phyloP scores from a whole-genome alignment of 2,797 vertebrate genomes.

The Typhlichthys eigenmanni region DNA sequence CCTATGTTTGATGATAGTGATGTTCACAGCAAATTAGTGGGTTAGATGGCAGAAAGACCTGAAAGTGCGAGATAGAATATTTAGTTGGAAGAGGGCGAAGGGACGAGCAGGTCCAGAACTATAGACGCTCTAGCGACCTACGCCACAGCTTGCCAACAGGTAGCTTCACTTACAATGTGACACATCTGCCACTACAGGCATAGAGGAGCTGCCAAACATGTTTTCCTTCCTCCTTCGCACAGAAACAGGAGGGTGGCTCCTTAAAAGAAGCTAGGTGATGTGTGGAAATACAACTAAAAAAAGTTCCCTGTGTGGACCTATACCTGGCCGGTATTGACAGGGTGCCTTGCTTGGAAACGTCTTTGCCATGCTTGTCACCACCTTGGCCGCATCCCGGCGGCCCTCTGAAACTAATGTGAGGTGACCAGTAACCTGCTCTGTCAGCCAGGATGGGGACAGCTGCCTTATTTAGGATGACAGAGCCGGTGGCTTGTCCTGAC shows the following conservation, averaged over 20 bases:
- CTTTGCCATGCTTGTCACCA: conserved; percentile 57
- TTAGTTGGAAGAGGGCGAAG: conserved; percentile 11
- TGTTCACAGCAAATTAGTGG: conserved; percentile 37
- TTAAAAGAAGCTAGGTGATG: conserved; percentile 19
- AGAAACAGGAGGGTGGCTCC: conserved; percentile 36
- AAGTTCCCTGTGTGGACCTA: conserved; percentile 40
- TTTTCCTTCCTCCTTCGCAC: conserved; percentile 23
- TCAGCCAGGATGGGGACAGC: conserved; percentile 22
- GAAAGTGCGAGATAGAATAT: conserved; percentile 3
- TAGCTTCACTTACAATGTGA: conserved; percentile 45
- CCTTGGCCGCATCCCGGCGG: conserved; percentile 36
- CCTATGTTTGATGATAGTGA: conserved; percentile 48
- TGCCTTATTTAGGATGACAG: conserved; percentile 50
- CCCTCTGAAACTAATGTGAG: conserved; percentile 59
- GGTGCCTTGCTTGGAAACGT: conserved; percentile 48
- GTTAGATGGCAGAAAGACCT: conserved; percentile 34
- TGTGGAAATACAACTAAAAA: conserved; percentile 8
- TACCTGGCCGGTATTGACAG: conserved; percentile 51
- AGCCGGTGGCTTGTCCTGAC: conserved; percentile 48
- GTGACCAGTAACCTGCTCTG: conserved; percentile 53
- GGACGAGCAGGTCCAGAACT: conserved; percentile 27
- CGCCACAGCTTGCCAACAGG: conserved; percentile 48
- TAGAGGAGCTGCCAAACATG: conserved; percentile 37
- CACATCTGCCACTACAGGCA: conserved; percentile 54
- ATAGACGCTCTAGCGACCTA: conserved; percentile 12